Evolutionary conservation across 2,797 vertebrate species (phyloP).

Genomic region (Eremophila alpestris): DNA sequence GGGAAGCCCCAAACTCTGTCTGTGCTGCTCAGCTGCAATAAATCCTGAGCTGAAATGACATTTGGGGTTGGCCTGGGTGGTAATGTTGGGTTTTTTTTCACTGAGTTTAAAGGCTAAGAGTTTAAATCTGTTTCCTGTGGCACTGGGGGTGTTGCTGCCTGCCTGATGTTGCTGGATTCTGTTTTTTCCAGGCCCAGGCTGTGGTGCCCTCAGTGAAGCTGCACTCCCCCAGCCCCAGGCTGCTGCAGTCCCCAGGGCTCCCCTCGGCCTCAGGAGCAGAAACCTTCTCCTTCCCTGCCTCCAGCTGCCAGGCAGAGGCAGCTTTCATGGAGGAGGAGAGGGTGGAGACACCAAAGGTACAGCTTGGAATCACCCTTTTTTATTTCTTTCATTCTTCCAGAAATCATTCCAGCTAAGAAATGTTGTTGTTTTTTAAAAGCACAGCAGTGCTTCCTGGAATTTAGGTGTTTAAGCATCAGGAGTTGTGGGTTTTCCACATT

Average conservation of each 20-base stretch:
- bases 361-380: not conserved
- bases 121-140: not conserved
- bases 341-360: conserved; percentile 92
- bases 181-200: conserved; percentile 78
- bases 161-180: not conserved
- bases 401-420: not conserved
- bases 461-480: not conserved
- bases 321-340: conserved; percentile 91
- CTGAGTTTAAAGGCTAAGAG: not conserved
- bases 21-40: not conserved
- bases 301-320: conserved; percentile 81
- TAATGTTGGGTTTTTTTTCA: not conserved
- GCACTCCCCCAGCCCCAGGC: conserved; percentile 82
- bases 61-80: not conserved
- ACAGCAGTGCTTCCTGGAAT: not conserved
- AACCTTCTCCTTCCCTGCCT: conserved; percentile 85
- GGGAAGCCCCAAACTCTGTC: not conserved
- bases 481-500: not conserved
- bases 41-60: not conserved
- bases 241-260: conserved; percentile 86
- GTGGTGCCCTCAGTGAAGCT: conserved; percentile 83
- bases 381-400: accelerated
- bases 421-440: not conserved
- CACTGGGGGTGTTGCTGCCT: not conserved
- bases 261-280: conserved; percentile 80